Evolutionary conservation across 2,888 invertebrate species (phyloP).

Genomic region (Tenthredo scrophulariae): DNA sequence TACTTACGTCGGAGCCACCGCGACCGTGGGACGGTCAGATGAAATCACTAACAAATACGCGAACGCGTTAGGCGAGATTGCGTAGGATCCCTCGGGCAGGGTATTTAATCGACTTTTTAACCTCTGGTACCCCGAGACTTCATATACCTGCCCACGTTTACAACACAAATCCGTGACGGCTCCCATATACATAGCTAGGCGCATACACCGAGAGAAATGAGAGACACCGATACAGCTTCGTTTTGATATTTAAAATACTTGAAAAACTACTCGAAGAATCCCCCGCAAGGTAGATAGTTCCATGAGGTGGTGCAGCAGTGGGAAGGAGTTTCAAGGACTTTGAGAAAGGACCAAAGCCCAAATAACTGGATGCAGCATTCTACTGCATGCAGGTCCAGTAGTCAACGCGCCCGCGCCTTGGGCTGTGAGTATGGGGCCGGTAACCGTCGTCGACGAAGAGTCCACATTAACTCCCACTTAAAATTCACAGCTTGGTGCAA

Average conservation of each 20-base stretch:
- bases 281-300: neutral
- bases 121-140: conserved; percentile 24
- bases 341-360: conserved; percentile 24
- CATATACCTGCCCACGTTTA: conserved; percentile 28
- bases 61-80: conserved; percentile 45
- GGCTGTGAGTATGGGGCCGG: neutral
- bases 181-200: neutral
- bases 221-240: conserved; percentile 12
- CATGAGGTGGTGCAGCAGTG: neutral
- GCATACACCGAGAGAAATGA: neutral
- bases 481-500: conserved; percentile 57
- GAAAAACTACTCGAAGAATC: conserved; percentile 29
- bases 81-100: conserved; percentile 49
- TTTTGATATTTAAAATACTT: neutral
- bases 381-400: conserved; percentile 1
- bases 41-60: conserved; percentile 51
- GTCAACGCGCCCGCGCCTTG: neutral
- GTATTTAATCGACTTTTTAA: conserved; percentile 52
- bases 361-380: conserved; percentile 5
- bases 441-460: conserved; percentile 4
- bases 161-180: neutral
- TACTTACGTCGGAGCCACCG: conserved; percentile 22
- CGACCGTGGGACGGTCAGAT: conserved; percentile 44
- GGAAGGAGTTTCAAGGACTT: conserved; percentile 27
- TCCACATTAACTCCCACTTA: conserved; percentile 58